Evolutionary conservation across 1,140 invertebrate species (phyloP).

Genomic region (Maniola jurtina): DNA sequence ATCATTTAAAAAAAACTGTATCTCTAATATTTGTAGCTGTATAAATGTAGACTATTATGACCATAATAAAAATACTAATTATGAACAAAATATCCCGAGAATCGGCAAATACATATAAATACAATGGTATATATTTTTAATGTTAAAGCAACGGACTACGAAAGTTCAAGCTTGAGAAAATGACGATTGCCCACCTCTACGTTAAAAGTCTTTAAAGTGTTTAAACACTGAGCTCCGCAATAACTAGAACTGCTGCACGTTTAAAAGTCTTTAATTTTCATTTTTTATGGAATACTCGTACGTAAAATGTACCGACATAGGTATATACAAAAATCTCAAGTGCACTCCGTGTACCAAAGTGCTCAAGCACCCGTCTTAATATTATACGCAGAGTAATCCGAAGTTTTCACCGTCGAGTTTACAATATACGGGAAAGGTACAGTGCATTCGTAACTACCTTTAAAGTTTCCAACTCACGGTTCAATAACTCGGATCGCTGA

Average conservation of each 20-base stretch:
- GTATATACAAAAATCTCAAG: neutral
- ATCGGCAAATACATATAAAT: neutral
- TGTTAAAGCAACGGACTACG: too few species aligned
- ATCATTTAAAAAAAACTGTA: neutral
- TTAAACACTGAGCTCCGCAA: too few species aligned
- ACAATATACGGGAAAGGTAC: constrained; percentile 23
- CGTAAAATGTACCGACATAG: neutral
- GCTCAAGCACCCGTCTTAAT: constrained; percentile 7
- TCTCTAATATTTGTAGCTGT: too few species aligned
- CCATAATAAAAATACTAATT: too few species aligned
- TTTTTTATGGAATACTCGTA: neutral
- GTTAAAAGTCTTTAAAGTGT: too few species aligned
- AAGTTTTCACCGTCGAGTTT: constrained; percentile 18
- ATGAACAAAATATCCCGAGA: too few species aligned
- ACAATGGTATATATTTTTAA: neutral
- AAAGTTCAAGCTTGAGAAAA: too few species aligned
- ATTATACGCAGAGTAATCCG: constrained; percentile 11
- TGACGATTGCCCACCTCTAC: too few species aligned
- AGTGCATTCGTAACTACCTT: constrained; percentile 32
- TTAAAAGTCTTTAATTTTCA: neutral
- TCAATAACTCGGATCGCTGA: constrained; percentile 53
- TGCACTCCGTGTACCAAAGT: constrained; percentile 1
- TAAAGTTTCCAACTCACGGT: constrained; percentile 49
- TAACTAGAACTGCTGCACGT: neutral
- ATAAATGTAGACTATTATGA: too few species aligned